Conservation (phyloP, 2,113 vertebrate genomes). For the Deroptyus accipitrinus region DNA sequence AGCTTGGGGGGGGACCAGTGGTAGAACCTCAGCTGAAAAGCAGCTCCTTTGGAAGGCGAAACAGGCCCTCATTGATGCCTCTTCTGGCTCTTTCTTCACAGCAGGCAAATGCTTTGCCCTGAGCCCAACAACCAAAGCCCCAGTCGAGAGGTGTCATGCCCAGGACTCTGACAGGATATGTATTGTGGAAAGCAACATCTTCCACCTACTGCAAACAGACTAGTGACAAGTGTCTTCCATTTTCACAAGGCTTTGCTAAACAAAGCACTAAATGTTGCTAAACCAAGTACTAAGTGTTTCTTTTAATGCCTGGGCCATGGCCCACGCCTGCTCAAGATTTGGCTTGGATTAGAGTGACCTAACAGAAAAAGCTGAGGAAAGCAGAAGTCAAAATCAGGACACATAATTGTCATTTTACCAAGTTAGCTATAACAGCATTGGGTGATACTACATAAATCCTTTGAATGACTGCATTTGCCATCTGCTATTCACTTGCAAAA, state of each 20-base stretch:
- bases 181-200: background rate
- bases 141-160: rapidly evolving
- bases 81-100: background rate
- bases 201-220: background rate
- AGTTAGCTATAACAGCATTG: background rate
- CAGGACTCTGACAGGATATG: background rate
- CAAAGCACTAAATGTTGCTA: background rate
- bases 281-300: background rate
- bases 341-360: background rate
- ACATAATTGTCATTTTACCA: slow-evolving; percentile 1
- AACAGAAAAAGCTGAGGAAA: background rate
- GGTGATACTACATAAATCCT: background rate
- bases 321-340: background rate
- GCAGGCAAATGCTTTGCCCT: background rate
- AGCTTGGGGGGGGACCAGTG: rapidly evolving
- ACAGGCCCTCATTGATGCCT: background rate
- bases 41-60: background rate
- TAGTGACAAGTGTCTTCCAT: background rate
- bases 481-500: slow-evolving; percentile 3
- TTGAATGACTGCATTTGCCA: slow-evolving; percentile 16
- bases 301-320: background rate
- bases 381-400: slow-evolving; percentile 32
- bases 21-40: background rate
- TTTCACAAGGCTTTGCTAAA: background rate
- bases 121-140: background rate